Evolutionary conservation across 2,888 invertebrate species (phyloP).

Genomic region (Tricholauxania praeusta): DNA sequence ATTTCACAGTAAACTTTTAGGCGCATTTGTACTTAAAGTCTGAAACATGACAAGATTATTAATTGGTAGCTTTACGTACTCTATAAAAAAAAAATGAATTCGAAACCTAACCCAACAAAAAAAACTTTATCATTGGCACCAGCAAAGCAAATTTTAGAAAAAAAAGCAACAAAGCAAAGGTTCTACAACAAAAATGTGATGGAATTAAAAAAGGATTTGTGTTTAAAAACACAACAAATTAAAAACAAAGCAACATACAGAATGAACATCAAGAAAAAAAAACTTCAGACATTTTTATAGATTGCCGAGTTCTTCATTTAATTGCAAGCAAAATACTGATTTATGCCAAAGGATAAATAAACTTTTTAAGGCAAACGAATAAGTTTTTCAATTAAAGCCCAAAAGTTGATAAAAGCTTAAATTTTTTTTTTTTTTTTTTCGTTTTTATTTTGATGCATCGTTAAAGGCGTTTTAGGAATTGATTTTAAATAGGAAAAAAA

Average conservation of each 20-base stretch:
- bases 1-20: too few species aligned
- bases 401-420: background rate
- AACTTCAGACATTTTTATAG: background rate
- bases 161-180: background rate
- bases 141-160: background rate
- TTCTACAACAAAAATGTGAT: background rate
- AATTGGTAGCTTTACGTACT: slow-evolving; percentile 6
- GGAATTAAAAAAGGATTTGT: background rate
- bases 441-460: background rate
- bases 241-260: too few species aligned
- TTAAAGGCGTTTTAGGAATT: too few species aligned
- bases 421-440: background rate
- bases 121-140: background rate
- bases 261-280: too few species aligned
- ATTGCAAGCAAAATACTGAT: background rate
- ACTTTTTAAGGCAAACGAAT: background rate
- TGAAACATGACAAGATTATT: slow-evolving; percentile 6
- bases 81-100: background rate
- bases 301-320: slow-evolving; percentile 7
- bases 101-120: background rate
- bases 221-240: background rate
- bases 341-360: background rate
- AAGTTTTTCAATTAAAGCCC: slow-evolving; percentile 12
- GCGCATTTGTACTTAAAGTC: too few species aligned
- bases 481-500: too few species aligned